Conservation (phyloP, 2,113 vertebrate species). For the Actinemys pallida region DNA sequence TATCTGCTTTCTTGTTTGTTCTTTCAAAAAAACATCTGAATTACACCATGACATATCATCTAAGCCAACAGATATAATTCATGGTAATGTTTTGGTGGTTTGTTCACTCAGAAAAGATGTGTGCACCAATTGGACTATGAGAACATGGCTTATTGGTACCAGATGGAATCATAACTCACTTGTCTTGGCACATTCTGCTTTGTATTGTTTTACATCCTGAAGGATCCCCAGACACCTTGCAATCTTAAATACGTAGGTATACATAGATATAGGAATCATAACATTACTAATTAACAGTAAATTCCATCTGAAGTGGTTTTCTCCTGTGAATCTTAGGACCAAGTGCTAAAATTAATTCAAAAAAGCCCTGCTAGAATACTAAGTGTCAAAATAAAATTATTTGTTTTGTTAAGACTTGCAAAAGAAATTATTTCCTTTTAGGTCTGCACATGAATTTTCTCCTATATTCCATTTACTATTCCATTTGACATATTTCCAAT, state of each 20-base stretch:
- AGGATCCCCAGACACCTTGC: neutral
- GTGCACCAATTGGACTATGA: neutral
- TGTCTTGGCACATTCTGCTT: rapidly evolving
- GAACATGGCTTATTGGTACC: neutral
- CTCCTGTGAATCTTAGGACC: constrained; percentile 1
- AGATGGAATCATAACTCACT: rapidly evolving
- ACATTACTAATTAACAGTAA: neutral
- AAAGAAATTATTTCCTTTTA: constrained; percentile 12
- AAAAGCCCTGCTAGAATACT: neutral
- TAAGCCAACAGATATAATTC: neutral
- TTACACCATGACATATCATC: too few relatives aligned
- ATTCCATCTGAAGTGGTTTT: neutral
- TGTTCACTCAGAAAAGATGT: neutral
- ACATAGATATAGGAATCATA: neutral
- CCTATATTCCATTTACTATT: constrained; percentile 28
- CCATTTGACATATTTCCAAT: constrained; percentile 22
- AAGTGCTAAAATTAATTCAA: constrained; percentile 25
- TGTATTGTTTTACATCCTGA: neutral
- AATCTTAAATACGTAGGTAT: neutral
- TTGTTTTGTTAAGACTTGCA: neutral
- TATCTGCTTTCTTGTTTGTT: neutral
- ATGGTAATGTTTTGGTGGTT: neutral
- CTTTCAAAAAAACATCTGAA: neutral
- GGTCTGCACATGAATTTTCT: neutral
- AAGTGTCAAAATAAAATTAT: neutral